A percentile compares a stretch with the other conserved stretches of the same genome.
phyloP scores from a whole-genome alignment of 2,888 invertebrate genomes.

The Drosophila meridiana region DNA sequence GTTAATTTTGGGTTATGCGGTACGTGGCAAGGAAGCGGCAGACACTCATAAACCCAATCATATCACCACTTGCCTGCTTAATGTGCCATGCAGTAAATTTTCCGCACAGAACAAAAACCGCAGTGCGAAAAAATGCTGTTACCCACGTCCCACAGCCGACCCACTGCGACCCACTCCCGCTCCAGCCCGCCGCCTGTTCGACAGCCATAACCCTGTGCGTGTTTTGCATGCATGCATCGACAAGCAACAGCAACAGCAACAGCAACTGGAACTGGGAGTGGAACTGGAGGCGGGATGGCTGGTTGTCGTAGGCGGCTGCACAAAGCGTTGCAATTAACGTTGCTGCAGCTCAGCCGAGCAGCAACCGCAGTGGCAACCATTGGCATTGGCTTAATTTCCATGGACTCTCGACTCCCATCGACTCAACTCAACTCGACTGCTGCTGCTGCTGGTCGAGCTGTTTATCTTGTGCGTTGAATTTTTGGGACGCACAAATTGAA shows the following conservation, averaged over 20 bases:
- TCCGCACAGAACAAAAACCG: conserved; percentile 60
- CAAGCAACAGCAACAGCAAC: conserved; percentile 30
- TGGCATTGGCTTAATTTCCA: conserved; percentile 79
- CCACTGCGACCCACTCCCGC: neutral
- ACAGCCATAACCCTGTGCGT: conserved; percentile 41
- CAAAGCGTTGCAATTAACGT: conserved; percentile 78
- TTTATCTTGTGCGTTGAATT: conserved; percentile 71
- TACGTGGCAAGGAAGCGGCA: conserved; percentile 52
- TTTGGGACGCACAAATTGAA: conserved; percentile 63
- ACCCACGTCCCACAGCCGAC: conserved; percentile 1
- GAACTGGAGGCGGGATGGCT: conserved; percentile 10
- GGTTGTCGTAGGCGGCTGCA: conserved; percentile 52
- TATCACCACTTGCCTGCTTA: conserved; percentile 79
- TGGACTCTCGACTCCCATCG: conserved; percentile 47
- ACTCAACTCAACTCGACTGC: conserved; percentile 19
- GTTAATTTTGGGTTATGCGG: conserved; percentile 64
- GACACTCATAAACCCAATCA: conserved; percentile 78
- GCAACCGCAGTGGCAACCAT: conserved; percentile 66
- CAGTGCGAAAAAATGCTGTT: conserved; percentile 62
- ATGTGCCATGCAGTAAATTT: conserved; percentile 78
- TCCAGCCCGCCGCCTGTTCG: neutral
- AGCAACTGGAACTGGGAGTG: conserved; percentile 3
- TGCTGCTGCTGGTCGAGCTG: conserved; percentile 43
- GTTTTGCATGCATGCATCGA: conserved; percentile 60
- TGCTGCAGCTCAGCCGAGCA: conserved; percentile 69